Conservation (phyloP, 1,140 invertebrate species). For the Neodiprion lecontei region DNA sequence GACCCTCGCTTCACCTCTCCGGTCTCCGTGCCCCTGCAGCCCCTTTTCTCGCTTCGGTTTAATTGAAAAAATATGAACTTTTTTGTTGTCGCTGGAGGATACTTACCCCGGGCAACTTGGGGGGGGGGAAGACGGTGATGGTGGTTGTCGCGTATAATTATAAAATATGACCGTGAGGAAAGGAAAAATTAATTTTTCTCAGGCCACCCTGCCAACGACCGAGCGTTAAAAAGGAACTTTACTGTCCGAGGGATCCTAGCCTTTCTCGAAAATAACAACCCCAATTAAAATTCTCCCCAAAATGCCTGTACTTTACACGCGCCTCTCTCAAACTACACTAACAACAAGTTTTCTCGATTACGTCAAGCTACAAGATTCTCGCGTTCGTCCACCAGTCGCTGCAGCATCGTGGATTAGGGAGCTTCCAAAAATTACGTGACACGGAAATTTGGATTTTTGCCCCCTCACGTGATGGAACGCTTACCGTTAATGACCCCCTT, state of each 20-base stretch:
- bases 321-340: no score
- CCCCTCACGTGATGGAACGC: no score
- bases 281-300: neutral
- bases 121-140: constrained; percentile 36
- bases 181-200: neutral
- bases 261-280: neutral
- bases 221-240: no score
- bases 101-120: neutral
- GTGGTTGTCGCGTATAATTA: constrained; percentile 52
- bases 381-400: no score
- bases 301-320: no score
- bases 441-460: no score
- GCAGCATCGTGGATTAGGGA: no score
- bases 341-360: no score
- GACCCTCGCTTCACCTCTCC: constrained; percentile 37
- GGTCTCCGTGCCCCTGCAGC: constrained; percentile 15
- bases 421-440: no score
- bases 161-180: constrained; percentile 41
- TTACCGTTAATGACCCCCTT: no score
- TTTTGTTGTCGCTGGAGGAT: constrained; percentile 31
- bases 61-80: constrained; percentile 63
- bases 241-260: no score
- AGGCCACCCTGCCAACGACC: neutral
- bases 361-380: no score
- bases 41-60: constrained; percentile 37